phyloP scores from a whole-genome alignment of 2,113 vertebrate genomes.

The Zapornia atra region DNA sequence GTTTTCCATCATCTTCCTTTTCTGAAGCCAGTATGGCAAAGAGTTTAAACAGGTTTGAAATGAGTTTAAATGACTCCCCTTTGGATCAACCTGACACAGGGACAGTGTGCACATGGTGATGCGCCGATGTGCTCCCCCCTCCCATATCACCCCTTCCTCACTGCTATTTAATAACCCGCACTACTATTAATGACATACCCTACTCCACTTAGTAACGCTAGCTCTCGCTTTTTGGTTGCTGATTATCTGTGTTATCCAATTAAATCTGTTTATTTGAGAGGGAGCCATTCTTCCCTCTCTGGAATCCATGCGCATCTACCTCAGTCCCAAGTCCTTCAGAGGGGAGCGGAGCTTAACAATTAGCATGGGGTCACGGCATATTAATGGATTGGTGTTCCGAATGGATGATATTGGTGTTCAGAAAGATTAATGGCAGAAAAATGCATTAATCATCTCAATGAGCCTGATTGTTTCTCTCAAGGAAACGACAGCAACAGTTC shows the following conservation, averaged over 20 bases:
- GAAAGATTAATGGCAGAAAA: slow-evolving; percentile 37
- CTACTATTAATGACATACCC: background rate
- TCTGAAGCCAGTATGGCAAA: background rate
- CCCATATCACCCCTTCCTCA: background rate
- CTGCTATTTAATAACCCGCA: background rate
- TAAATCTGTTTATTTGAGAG: background rate
- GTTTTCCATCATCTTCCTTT: background rate
- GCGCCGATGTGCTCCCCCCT: background rate
- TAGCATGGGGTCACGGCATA: background rate
- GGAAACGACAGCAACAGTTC: background rate
- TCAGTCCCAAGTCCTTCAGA: background rate
- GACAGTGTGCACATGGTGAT: background rate
- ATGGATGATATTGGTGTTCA: background rate
- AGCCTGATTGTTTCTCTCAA: slow-evolving; percentile 14
- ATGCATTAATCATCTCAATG: slow-evolving; percentile 26
- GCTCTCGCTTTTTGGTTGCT: too few relatives aligned
- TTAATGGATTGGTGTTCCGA: too few relatives aligned
- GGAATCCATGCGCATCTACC: background rate
- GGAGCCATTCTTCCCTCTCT: background rate
- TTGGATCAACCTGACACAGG: background rate
- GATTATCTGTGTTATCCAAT: background rate
- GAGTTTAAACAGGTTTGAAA: background rate
- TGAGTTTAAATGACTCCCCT: background rate
- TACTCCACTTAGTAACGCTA: background rate
- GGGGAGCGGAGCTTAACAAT: slow-evolving; percentile 7